Conservation (phyloP, 2,113 vertebrate genomes). For the Gallinago media region DNA sequence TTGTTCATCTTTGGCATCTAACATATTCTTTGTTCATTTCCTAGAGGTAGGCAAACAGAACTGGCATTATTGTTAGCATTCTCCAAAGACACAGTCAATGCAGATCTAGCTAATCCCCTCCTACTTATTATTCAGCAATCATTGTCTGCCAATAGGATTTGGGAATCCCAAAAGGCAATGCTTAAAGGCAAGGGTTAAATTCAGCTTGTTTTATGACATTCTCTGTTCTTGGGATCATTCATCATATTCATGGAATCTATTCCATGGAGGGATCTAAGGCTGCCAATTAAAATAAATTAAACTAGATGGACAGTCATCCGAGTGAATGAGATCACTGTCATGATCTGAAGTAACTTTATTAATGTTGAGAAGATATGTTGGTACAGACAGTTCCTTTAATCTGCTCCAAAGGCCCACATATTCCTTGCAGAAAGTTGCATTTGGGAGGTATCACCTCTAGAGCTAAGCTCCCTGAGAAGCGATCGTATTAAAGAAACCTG, state of each 20-base stretch:
- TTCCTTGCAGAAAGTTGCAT: slow-evolving; percentile 2
- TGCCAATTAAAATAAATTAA: slow-evolving; percentile 58
- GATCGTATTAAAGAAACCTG: slow-evolving; percentile 51
- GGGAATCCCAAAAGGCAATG: neutral
- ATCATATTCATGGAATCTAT: slow-evolving; percentile 26
- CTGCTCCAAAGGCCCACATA: neutral
- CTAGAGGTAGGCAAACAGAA: slow-evolving; percentile 35
- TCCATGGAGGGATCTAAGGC: neutral
- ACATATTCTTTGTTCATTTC: slow-evolving; percentile 46
- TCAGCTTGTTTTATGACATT: slow-evolving; percentile 22
- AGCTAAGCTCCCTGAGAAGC: slow-evolving; percentile 44
- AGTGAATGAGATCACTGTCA: slow-evolving; percentile 23
- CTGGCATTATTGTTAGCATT: slow-evolving; percentile 14
- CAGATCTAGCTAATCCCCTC: slow-evolving; percentile 52
- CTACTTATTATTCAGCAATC: slow-evolving; percentile 58
- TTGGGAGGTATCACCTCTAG: slow-evolving; percentile 31
- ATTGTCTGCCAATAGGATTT: slow-evolving; percentile 47
- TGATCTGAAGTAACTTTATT: slow-evolving; percentile 48
- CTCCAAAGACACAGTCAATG: slow-evolving; percentile 43
- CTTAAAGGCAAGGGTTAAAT: slow-evolving; percentile 60
- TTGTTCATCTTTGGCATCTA: slow-evolving; percentile 37
- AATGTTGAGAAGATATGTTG: neutral
- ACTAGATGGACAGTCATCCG: neutral
- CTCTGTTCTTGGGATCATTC: neutral
- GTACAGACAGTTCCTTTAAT: slow-evolving; percentile 46